Base-by-base conservation (phyloP, 2,113 vertebrate genomes). In the Petrocephalus zakoni region DNA sequence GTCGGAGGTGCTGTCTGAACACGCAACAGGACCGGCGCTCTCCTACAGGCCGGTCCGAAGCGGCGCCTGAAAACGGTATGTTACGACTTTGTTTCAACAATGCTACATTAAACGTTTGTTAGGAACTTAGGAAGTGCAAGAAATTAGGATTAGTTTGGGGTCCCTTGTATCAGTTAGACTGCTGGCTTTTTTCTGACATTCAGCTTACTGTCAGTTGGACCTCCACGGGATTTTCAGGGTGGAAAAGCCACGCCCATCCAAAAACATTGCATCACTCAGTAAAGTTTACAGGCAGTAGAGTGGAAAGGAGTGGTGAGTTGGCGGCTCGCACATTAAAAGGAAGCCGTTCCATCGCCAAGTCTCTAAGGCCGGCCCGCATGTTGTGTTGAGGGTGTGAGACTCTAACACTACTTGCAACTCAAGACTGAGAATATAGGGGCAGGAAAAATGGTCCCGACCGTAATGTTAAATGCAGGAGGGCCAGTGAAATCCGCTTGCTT, bases 61-160 rank as follows among this genome's bases (percentile, higher is more conserved):
- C 72, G 0, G 91, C 94, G 0, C 92, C 94, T 0, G 96, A 97
- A 87, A 95, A 95, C 2, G 94, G 97, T 96, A 94, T 6, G 37
- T 87, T 47, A 10, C 42, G 4, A 21, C 17, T 61, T 8, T 15
- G 2, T 86, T 34, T 6, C n/a, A 13, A 7, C 47, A 17, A 89
- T 42, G 5, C 55, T 53, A 55, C 81, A 83, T 21, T 47, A 58
- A 68, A 34, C 21, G 42, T 17, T 85, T 7, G n/a, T 42, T n/a
- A n/a, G n/a, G n/a, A n/a, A 10, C 17, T 42, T 47, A 10, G 47
- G n/a, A 7, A 29, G 9, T 53, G 22, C 51, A 53, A n/a, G 64
- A 47, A 81, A 21, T 64, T 10, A 10, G 17, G 61, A 10, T 46
- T 88, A 47, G 49, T 1, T 55, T 29, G 58, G 86, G 46, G 6